Evolutionary conservation across 2,888 invertebrate species (phyloP).

Genomic region (Caenorhabditis japonica): DNA sequence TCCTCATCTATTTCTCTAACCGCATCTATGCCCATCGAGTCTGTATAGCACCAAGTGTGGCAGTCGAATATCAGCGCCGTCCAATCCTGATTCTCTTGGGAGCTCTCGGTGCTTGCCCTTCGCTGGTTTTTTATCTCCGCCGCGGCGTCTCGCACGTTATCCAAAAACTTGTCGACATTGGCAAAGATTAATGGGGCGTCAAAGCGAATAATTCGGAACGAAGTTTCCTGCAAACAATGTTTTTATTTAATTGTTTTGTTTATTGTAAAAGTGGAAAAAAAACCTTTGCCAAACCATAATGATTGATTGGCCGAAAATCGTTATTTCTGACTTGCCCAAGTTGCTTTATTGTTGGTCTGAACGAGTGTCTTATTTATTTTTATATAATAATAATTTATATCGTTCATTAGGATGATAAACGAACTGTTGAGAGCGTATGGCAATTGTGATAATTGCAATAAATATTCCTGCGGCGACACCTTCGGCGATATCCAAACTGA

Average conservation of each 20-base stretch:
- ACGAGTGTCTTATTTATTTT: background rate
- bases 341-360: slow-evolving; percentile 44
- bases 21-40: slow-evolving; percentile 69
- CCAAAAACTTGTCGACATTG: slow-evolving; percentile 78
- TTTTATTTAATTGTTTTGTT: background rate
- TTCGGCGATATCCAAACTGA: slow-evolving; percentile 86
- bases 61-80: slow-evolving; percentile 63
- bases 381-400: background rate
- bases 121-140: background rate
- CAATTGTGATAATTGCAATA: slow-evolving; percentile 85
- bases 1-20: slow-evolving; percentile 63
- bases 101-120: slow-evolving; percentile 11
- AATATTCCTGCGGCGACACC: slow-evolving; percentile 85
- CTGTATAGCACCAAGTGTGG: slow-evolving; percentile 65
- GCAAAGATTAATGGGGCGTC: slow-evolving; percentile 79
- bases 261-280: too few relatives aligned
- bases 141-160: slow-evolving; percentile 35
- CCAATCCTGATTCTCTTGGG: slow-evolving; percentile 36
- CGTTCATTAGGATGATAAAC: background rate
- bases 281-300: slow-evolving; percentile 41
- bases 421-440: slow-evolving; percentile 51
- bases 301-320: slow-evolving; percentile 34
- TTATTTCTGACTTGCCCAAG: slow-evolving; percentile 34
- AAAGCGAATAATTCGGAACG: slow-evolving; percentile 78
- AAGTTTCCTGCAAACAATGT: slow-evolving; percentile 36